Base-by-base conservation (phyloP, 2,113 vertebrate species). In the Ceyx melanurus region DNA sequence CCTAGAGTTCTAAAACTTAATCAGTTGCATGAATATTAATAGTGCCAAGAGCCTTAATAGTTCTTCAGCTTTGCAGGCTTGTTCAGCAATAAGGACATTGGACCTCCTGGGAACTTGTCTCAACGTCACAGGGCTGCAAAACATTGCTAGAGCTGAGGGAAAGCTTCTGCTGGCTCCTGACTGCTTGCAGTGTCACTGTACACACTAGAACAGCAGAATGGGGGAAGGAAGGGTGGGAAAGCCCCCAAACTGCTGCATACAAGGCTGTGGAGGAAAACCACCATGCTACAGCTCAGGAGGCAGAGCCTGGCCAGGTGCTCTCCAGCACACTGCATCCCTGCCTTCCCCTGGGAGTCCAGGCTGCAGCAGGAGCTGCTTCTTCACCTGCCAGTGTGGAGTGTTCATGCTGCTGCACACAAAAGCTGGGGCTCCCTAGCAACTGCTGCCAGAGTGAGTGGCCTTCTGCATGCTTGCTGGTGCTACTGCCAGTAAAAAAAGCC, bases 1-100 rank as follows among this genome's bases (percentile, higher is more conserved):
- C 56, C 56, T 66, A 10, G 31, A 64, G 35, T 78, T 74, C 40
- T 22, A 87, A 75, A 35, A 48, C 16, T 40, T 3, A 1, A 45
- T 79, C 28, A 64, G 18, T 25, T 89, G 15, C 20, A 64, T 88
- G 48, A 67, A 73, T 88, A 86, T 88, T 92, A 91, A 71, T 56
- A 73, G 28, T 13, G 9, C 48, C 21, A 20, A 71, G 48, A 81
- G 29, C 64, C 60, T 73, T 60, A 58, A 86, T 14, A n/a, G 37
- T 46, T 60, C 67, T 88, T 40, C 51, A 43, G 85, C 75, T 89
- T 60, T 48, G 33, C 67, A 28, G 71, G 25, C 75, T 77, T 85
- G 8, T 51, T 90, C 1, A 1, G 26, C 6, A 2, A 40, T 71
- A 17, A 22, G 46, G 20, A 66, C 66, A 46, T 73, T 60, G 53